Conservation (phyloP, 1,140 invertebrate genomes). For the Lasioglossum albipes region DNA sequence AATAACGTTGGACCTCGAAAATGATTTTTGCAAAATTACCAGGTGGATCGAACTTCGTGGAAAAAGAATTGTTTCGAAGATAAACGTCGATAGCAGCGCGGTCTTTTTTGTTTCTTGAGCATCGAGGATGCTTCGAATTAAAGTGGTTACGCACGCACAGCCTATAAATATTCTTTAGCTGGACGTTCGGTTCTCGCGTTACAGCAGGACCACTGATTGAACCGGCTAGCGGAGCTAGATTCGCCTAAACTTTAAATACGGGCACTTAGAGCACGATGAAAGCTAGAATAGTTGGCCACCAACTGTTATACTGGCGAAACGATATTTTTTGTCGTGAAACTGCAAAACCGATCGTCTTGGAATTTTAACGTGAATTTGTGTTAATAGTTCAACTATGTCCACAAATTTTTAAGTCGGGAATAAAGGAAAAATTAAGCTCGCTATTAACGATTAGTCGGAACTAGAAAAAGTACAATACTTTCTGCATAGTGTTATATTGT, state of each 20-base stretch:
- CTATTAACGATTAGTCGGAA: no score
- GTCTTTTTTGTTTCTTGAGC: conserved; percentile 35
- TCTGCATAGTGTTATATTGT: no score
- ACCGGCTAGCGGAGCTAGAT: conserved; percentile 5
- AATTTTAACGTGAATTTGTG: no score
- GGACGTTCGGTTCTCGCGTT: conserved; percentile 54
- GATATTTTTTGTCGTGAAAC: no score
- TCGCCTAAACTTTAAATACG: conserved; percentile 28
- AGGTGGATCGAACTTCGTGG: neutral
- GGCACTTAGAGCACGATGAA: no score
- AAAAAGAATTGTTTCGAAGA: neutral
- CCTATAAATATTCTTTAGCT: conserved; percentile 58
- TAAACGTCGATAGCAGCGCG: conserved; percentile 21
- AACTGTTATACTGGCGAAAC: no score
- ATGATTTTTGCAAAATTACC: neutral
- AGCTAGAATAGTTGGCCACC: no score
- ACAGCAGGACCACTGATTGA: conserved; percentile 46
- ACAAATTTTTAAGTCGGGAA: no score
- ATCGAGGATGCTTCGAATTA: conserved; percentile 52
- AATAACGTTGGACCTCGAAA: neutral
- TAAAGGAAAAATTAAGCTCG: no score
- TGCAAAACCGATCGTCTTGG: no score
- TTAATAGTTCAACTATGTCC: no score
- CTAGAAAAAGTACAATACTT: no score
- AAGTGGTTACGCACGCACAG: conserved; percentile 44